Percentiles rank a stretch among this genome's conserved stretches.
These are phyloP conservation scores for Phyllopteryx taeniolatus DNA, from an alignment of 2,113 vertebrate genomes.

Conservation along the genomic window DNA sequence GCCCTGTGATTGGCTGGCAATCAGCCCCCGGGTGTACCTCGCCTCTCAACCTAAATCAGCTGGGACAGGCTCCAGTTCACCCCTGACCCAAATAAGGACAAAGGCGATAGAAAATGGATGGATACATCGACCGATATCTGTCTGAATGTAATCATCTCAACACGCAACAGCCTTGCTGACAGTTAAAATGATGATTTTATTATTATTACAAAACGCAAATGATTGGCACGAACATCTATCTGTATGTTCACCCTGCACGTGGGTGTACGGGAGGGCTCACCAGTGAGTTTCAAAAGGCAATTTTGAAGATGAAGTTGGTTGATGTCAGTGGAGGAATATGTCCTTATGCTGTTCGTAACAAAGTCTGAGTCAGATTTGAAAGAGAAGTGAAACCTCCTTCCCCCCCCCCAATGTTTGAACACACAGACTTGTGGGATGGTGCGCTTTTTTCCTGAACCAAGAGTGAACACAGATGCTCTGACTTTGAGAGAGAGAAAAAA, in stretches of 20 bases:
- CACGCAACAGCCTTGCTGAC: background rate
- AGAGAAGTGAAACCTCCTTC: slow-evolving; percentile 16
- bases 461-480: slow-evolving; percentile 54
- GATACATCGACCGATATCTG: background rate
- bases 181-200: background rate
- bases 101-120: too few species aligned
- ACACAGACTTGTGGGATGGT: slow-evolving; percentile 36
- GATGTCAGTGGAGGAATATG: slow-evolving; percentile 1
- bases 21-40: too few species aligned
- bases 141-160: background rate
- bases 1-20: too few species aligned
- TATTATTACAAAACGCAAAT: background rate
- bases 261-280: background rate
- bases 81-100: too few species aligned
- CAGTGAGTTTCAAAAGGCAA: background rate
- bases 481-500: slow-evolving; percentile 41
- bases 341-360: slow-evolving; percentile 12
- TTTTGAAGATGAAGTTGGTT: background rate
- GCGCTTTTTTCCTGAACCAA: slow-evolving; percentile 30
- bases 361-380: slow-evolving; percentile 18
- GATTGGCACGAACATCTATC: background rate
- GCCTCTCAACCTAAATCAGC: too few species aligned
- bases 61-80: too few species aligned
- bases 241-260: background rate
- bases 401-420: slow-evolving; percentile 17